A percentile compares a stretch with the other conserved stretches of the same genome.
These are phyloP conservation scores for Physella acuta DNA, from an alignment of 1,140 invertebrate genomes.

Conservation along the genomic window DNA sequence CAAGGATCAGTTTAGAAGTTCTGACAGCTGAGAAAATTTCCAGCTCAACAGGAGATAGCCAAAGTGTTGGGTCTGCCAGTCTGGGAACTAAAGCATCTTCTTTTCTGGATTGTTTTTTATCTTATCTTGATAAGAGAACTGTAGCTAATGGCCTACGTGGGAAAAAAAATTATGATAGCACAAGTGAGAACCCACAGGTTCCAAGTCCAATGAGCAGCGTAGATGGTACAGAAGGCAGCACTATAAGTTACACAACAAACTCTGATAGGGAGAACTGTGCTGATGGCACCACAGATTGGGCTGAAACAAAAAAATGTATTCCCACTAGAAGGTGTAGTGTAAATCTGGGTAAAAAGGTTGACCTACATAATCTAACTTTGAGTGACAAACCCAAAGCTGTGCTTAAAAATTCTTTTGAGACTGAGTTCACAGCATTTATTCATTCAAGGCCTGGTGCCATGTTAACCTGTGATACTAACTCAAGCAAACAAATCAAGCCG, in stretches of 20 bases:
- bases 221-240: slow-evolving; percentile 1
- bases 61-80: not conserved
- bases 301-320: too few relatives aligned
- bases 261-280: not conserved
- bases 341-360: slow-evolving; percentile 13
- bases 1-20: slow-evolving; percentile 8
- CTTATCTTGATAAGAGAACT: slow-evolving; percentile 3
- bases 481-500: too few relatives aligned
- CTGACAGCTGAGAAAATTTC: not conserved
- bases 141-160: not conserved
- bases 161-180: too few relatives aligned
- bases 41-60: not conserved
- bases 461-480: too few relatives aligned
- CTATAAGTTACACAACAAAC: not conserved
- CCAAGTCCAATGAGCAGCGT: too few relatives aligned
- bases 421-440: too few relatives aligned
- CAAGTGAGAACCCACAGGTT: too few relatives aligned
- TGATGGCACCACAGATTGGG: not conserved
- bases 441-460: too few relatives aligned
- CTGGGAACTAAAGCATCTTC: slow-evolving; percentile 11
- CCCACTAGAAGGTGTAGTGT: slow-evolving; percentile 14
- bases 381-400: too few relatives aligned
- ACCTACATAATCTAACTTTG: too few relatives aligned
- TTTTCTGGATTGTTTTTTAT: slow-evolving; percentile 24
- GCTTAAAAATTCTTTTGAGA: too few relatives aligned